phyloP scores from a whole-genome alignment of 2,113 vertebrate genomes.

The Bucco capensis region DNA sequence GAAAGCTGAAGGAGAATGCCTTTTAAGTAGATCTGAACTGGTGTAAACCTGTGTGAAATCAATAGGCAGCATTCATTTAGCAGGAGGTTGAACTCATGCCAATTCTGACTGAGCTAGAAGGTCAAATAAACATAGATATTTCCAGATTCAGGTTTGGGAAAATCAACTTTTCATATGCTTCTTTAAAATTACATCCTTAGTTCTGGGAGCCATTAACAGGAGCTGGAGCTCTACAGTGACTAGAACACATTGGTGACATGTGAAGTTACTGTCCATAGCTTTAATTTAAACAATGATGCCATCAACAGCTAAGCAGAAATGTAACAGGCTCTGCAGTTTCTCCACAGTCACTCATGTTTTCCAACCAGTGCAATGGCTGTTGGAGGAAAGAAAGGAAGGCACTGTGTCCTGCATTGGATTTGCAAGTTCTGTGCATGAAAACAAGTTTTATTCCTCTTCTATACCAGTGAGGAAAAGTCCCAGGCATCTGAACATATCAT shows the following conservation, averaged over 20 bases:
- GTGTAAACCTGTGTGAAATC: background rate
- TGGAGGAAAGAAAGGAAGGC: background rate
- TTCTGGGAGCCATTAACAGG: background rate
- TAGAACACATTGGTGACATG: background rate
- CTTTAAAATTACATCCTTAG: background rate
- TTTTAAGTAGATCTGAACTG: background rate
- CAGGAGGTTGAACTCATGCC: background rate
- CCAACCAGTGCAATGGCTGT: background rate
- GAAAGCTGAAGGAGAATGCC: background rate
- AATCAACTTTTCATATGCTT: background rate
- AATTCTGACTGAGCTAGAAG: background rate
- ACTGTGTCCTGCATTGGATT: accelerated
- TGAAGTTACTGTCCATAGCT: background rate
- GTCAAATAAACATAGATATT: slow-evolving; percentile 12
- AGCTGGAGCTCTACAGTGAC: background rate
- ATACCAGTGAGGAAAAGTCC: background rate
- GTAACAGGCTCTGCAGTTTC: background rate
- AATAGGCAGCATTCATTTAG: slow-evolving; percentile 6
- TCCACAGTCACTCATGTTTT: background rate
- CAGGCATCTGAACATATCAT: background rate
- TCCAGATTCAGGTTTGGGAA: background rate
- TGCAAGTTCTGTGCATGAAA: background rate
- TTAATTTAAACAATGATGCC: background rate
- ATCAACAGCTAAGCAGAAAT: accelerated
- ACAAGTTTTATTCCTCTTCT: background rate